Conservation (phyloP, 2,113 vertebrate genomes). For the Myxocyprinus asiaticus region DNA sequence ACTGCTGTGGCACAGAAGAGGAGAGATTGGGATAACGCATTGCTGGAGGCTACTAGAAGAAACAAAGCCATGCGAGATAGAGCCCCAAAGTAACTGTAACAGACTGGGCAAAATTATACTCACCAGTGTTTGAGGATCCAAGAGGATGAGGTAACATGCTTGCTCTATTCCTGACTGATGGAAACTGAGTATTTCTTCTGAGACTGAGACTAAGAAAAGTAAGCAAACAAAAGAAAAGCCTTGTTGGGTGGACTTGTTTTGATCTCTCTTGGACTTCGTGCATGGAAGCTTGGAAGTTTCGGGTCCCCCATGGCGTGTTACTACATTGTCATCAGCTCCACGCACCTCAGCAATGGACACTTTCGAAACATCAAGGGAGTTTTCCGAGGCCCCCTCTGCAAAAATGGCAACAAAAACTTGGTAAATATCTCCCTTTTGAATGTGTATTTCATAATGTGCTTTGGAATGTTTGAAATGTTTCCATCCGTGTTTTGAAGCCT, state of each 20-base stretch:
- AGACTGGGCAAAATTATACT: not conserved
- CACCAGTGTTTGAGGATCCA: slow-evolving; percentile 11
- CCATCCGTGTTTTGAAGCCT: not conserved
- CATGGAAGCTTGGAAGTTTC: slow-evolving; percentile 62
- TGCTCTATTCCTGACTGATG: slow-evolving; percentile 24
- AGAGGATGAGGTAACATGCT: slow-evolving; percentile 13
- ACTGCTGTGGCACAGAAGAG: not conserved
- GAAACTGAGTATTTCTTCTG: slow-evolving; percentile 34
- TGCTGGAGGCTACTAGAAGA: slow-evolving; percentile 14
- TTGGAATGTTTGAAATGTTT: slow-evolving; percentile 11
- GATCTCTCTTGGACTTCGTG: slow-evolving; percentile 21
- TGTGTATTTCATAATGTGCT: slow-evolving; percentile 40
- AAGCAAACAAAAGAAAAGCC: not conserved
- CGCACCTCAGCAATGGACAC: slow-evolving; percentile 95
- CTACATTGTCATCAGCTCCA: slow-evolving; percentile 98
- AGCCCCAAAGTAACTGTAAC: slow-evolving; percentile 20
- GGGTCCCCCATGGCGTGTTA: slow-evolving; percentile 91
- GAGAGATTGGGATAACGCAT: not conserved
- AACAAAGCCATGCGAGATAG: not conserved
- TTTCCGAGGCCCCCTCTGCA: slow-evolving; percentile 92
- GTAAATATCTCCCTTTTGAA: slow-evolving; percentile 70
- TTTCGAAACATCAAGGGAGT: slow-evolving; percentile 98
- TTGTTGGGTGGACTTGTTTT: slow-evolving; percentile 22
- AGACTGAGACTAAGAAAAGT: not conserved
- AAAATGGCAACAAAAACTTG: slow-evolving; percentile 83